A percentile compares a stretch with the other conserved stretches of the same genome.
Conservation (phyloP, 2,113 vertebrate species). For the Silurus glanis region DNA sequence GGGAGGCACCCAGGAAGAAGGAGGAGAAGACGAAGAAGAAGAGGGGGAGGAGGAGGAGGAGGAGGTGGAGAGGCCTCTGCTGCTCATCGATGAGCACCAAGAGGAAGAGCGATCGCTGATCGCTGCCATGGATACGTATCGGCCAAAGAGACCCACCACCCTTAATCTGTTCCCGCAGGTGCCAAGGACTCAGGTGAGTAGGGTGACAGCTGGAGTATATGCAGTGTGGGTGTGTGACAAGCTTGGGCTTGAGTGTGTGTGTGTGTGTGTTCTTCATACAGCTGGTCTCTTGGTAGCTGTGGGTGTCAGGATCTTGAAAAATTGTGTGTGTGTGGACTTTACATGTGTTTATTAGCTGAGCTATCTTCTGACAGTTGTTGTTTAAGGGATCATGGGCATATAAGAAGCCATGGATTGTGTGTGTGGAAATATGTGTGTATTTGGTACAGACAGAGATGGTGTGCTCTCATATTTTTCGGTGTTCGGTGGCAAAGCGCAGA, state of each 20-base stretch:
- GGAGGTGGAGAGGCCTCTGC: slow-evolving; percentile 49
- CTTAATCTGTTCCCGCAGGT: slow-evolving; percentile 94
- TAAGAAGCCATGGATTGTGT: background rate
- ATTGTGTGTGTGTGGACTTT: background rate
- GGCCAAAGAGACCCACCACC: slow-evolving; percentile 91
- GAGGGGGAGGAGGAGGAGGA: slow-evolving; percentile 62
- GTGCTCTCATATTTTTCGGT: background rate
- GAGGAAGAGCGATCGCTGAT: slow-evolving; percentile 56
- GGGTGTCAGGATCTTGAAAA: background rate
- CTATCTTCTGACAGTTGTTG: background rate
- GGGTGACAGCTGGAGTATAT: slow-evolving; percentile 13
- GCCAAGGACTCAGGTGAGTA: slow-evolving; percentile 88
- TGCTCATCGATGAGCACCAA: slow-evolving; percentile 62
- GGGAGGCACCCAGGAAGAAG: slow-evolving; percentile 77
- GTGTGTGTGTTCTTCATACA: background rate
- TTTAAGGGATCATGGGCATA: background rate
- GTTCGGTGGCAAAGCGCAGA: background rate
- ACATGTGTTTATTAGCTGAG: background rate
- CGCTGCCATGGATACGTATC: slow-evolving; percentile 84
- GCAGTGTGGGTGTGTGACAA: background rate
- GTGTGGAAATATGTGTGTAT: slow-evolving; percentile 25
- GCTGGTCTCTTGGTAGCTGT: background rate
- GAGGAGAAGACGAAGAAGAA: slow-evolving; percentile 68
- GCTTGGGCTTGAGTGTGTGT: slow-evolving; percentile 13
- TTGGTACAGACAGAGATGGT: background rate